These are phyloP conservation scores for Diceros bicornis DNA, from an alignment of 2,797 vertebrate genomes.

Conservation along the genomic window DNA sequence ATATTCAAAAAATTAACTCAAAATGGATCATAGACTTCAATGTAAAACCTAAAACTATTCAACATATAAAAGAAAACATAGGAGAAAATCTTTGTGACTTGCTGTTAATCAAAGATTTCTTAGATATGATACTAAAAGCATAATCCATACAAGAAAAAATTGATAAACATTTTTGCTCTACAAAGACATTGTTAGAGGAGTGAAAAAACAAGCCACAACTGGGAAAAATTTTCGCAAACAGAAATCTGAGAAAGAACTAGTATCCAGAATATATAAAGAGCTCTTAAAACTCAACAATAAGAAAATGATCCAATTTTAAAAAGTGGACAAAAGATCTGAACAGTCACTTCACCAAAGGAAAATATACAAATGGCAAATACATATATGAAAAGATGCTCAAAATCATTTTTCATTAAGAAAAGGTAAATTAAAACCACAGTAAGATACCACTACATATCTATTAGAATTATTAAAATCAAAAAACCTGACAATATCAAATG, in stretches of 20 bases:
- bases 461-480: neutral
- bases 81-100: slow-evolving; percentile 39
- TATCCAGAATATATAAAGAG: neutral
- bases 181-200: slow-evolving; percentile 1
- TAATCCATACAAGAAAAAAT: neutral
- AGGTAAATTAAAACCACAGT: neutral
- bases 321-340: slow-evolving; percentile 29
- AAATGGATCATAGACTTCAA: neutral
- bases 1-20: neutral
- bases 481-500: slow-evolving; percentile 9
- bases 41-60: slow-evolving; percentile 35
- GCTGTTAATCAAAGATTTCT: slow-evolving; percentile 7
- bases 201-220: neutral
- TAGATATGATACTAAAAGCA: neutral
- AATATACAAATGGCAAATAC: slow-evolving; percentile 33
- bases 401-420: slow-evolving; percentile 28
- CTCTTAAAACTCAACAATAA: slow-evolving; percentile 31
- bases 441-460: neutral
- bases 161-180: neutral
- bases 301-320: neutral
- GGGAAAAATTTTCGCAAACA: slow-evolving; percentile 16
- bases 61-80: slow-evolving; percentile 25
- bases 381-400: neutral
- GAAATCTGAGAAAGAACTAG: slow-evolving; percentile 23
- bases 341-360: slow-evolving; percentile 22